Evolutionary conservation across 2,888 invertebrate species (phyloP).

Genomic region (Salpingus planirostris): DNA sequence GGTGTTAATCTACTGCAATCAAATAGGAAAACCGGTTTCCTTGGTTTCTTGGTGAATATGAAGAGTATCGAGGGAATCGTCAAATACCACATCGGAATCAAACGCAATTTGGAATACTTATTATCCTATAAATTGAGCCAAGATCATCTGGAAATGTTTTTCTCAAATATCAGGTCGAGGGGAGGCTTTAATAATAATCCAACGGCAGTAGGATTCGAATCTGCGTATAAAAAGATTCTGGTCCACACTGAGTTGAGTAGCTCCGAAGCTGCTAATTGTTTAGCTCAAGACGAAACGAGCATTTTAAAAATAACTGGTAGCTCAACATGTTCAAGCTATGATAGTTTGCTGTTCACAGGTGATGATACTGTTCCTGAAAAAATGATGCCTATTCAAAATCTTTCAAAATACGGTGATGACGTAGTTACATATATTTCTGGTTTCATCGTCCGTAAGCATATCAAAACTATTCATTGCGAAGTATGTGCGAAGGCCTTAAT

Average conservation of each 20-base stretch:
- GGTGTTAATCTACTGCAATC: neutral
- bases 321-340: too few relatives aligned
- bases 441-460: too few relatives aligned
- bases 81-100: conserved; percentile 7
- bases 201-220: conserved; percentile 10
- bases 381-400: too few relatives aligned
- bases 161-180: conserved; percentile 11
- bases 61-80: conserved; percentile 6
- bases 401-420: too few relatives aligned
- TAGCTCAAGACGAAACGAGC: too few relatives aligned
- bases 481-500: too few relatives aligned
- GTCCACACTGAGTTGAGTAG: conserved; percentile 7
- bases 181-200: conserved; percentile 21
- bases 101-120: conserved; percentile 8
- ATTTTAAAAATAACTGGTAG: too few relatives aligned
- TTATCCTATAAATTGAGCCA: conserved; percentile 15
- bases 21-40: conserved; percentile 12
- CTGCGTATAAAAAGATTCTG: conserved; percentile 14
- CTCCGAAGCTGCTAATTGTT: too few relatives aligned
- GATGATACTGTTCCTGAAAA: too few relatives aligned
- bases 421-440: too few relatives aligned
- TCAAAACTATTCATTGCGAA: too few relatives aligned
- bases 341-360: too few relatives aligned
- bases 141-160: conserved; percentile 16
- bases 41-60: conserved; percentile 11